Evolutionary conservation across 2,888 invertebrate species (phyloP).

Genomic region (Galeopsomyia nigrocyanea): DNA sequence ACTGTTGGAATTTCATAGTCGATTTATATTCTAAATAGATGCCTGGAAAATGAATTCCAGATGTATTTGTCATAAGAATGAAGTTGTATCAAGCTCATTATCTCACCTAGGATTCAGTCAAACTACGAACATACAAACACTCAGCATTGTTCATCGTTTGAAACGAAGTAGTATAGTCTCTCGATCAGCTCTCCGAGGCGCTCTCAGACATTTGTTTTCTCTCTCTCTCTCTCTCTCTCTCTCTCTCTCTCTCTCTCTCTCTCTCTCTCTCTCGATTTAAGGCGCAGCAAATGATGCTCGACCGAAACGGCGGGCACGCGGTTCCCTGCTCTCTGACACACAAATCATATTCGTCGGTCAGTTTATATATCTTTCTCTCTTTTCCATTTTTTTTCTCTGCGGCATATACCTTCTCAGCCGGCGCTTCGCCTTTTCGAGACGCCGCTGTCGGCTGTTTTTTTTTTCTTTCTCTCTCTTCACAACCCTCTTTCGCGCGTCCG

Average conservation of each 20-base stretch:
- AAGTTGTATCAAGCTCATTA: too few species aligned
- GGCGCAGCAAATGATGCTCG: conserved; percentile 23
- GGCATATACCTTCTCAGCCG: too few species aligned
- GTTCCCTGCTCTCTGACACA: conserved; percentile 60
- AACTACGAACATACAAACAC: conserved; percentile 45
- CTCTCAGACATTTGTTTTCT: conserved; percentile 52
- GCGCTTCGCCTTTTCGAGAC: too few species aligned
- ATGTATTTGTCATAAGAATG: too few species aligned
- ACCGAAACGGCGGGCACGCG: conserved; percentile 24
- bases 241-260: conserved; percentile 7
- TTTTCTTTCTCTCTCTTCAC: conserved; percentile 4
- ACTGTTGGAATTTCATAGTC: too few species aligned
- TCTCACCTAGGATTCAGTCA: too few species aligned
- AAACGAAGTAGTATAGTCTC: conserved; percentile 7
- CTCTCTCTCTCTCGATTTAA: conserved; percentile 13
- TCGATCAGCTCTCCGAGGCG: conserved; percentile 57
- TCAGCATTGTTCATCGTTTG: conserved; percentile 59
- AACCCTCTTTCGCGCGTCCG: conserved; percentile 13
- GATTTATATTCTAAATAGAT: too few species aligned
- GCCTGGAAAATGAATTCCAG: too few species aligned
- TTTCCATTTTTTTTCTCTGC: neutral
- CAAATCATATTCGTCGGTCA: conserved; percentile 60
- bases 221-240: conserved; percentile 7
- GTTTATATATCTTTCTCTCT: conserved; percentile 10
- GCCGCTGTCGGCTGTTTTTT: conserved; percentile 12